phyloP scores from a whole-genome alignment of 2,797 vertebrate genomes.

The Anas georgica region DNA sequence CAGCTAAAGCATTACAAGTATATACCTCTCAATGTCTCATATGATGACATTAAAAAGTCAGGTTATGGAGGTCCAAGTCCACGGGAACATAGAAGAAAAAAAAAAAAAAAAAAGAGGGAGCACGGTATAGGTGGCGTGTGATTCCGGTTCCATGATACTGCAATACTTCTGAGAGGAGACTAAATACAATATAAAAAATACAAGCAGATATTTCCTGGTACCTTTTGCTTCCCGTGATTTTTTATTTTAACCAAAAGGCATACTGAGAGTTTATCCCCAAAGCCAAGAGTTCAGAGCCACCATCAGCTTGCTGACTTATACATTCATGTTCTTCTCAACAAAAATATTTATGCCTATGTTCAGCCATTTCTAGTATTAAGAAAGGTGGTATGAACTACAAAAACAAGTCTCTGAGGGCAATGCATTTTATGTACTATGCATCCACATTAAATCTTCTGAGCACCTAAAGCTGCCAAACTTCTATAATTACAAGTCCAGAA shows the following conservation, averaged over 20 bases:
- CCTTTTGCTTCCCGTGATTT: neutral
- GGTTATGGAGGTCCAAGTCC: neutral
- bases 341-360: neutral
- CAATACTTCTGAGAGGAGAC: neutral
- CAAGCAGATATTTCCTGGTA: neutral
- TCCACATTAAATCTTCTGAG: neutral
- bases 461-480: neutral
- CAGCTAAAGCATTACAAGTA: neutral
- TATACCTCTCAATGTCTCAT: neutral
- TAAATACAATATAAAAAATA: neutral
- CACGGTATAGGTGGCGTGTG: rapidly evolving
- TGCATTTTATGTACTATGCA: neutral
- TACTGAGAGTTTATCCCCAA: neutral
- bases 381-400: neutral
- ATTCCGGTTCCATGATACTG: neutral
- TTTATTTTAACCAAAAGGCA: neutral
- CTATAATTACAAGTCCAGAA: slow-evolving; percentile 17
- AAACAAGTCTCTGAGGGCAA: neutral
- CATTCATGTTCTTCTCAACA: neutral
- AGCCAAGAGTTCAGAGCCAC: neutral
- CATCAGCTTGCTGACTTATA: neutral
- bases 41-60: neutral
- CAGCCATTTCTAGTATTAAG: neutral
- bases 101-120: neutral
- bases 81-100: neutral